A percentile compares a stretch with the other conserved stretches of the same genome.
These are phyloP conservation scores for Crenichthys baileyi DNA, from an alignment of 2,797 vertebrate genomes.

Conservation along the genomic window DNA sequence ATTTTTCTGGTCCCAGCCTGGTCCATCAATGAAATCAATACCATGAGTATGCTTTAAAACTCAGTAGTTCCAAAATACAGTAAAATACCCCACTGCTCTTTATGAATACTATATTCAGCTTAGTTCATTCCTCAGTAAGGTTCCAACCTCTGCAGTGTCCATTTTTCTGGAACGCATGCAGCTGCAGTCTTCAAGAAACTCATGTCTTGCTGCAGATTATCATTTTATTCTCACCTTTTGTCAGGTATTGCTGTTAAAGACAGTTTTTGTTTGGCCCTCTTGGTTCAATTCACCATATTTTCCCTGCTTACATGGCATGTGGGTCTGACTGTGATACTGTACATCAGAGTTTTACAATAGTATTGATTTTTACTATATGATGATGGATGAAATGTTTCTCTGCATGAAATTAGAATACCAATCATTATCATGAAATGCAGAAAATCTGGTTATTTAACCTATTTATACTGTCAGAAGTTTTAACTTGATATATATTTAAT, in stretches of 20 bases:
- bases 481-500: no score
- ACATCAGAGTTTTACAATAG: slow-evolving; percentile 8
- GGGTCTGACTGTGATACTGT: slow-evolving; percentile 15
- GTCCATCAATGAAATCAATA: neutral
- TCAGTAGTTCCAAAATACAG: neutral
- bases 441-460: neutral
- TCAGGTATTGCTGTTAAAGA: neutral
- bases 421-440: neutral
- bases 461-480: neutral
- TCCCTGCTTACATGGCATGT: slow-evolving; percentile 30
- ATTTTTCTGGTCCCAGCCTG: neutral
- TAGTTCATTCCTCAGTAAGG: neutral
- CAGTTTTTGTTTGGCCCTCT: slow-evolving; percentile 22
- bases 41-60: neutral
- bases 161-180: neutral
- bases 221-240: slow-evolving; percentile 13
- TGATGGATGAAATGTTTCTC: neutral
- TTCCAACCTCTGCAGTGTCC: neutral
- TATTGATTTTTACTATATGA: neutral
- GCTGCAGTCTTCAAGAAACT: neutral
- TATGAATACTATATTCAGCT: neutral
- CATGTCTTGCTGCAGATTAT: neutral
- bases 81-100: neutral
- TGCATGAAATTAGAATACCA: neutral
- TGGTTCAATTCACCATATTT: slow-evolving; percentile 1